These are phyloP conservation scores for Pseudonaja textilis DNA, from an alignment of 2,113 vertebrate species.

Conservation along the genomic window DNA sequence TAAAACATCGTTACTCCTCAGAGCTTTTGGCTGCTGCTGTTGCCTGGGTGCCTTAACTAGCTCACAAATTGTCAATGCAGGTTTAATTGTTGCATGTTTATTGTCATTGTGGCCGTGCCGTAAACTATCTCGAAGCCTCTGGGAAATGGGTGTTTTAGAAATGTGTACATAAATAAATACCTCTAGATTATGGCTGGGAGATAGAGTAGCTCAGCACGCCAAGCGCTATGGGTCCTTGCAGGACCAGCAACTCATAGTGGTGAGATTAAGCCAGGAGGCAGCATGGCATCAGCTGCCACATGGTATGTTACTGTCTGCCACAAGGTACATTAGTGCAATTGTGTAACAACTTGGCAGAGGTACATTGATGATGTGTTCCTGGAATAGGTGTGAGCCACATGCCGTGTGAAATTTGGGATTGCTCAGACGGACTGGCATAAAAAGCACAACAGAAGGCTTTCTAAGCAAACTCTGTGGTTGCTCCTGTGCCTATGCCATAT, in stretches of 20 bases:
- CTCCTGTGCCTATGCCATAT: background rate
- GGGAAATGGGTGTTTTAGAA: background rate
- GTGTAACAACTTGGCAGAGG: background rate
- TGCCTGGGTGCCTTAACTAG: background rate
- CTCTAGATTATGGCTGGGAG: background rate
- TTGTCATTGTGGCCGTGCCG: background rate
- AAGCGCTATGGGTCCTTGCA: background rate
- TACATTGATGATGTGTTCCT: background rate
- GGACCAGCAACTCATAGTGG: background rate
- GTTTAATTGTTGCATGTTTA: background rate
- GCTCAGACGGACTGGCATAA: background rate
- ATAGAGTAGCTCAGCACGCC: background rate
- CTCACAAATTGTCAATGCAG: background rate
- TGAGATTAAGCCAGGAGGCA: background rate
- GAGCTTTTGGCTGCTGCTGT: background rate
- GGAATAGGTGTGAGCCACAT: background rate
- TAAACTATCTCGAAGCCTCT: background rate
- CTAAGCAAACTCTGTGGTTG: background rate
- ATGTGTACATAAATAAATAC: background rate
- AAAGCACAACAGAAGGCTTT: background rate
- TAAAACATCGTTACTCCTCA: background rate
- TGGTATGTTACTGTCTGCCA: background rate
- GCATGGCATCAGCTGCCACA: background rate
- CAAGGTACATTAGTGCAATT: background rate
- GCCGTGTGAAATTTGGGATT: background rate